phyloP scores from a whole-genome alignment of 2,888 invertebrate species.

The Rapana venosa region DNA sequence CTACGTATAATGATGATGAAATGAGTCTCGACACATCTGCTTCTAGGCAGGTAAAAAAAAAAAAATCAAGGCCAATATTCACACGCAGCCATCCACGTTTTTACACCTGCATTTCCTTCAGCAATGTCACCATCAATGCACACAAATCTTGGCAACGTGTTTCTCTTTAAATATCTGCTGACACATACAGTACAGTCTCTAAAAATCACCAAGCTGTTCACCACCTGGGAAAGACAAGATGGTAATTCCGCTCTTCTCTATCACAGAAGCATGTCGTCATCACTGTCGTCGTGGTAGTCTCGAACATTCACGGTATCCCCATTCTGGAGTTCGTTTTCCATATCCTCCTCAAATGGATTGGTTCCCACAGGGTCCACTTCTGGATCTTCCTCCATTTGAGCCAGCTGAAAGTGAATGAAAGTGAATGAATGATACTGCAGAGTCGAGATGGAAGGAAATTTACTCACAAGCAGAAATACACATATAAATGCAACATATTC shows the following conservation, averaged over 20 bases:
- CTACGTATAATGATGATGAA: too few species aligned
- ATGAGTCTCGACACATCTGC: too few species aligned
- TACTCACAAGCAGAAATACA: too few species aligned
- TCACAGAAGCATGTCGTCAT: conserved; percentile 60
- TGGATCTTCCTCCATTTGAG: conserved; percentile 49
- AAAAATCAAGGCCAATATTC: too few species aligned
- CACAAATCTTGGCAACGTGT: not conserved
- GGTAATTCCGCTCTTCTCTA: not conserved
- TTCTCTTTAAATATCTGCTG: not conserved
- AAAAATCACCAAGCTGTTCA: not conserved
- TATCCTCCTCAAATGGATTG: conserved; percentile 48
- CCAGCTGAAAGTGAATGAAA: conserved; percentile 37
- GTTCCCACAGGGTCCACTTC: conserved; percentile 50
- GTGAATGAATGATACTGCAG: not conserved
- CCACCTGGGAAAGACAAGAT: not conserved
- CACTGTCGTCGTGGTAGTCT: conserved; percentile 63
- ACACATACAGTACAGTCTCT: too few species aligned
- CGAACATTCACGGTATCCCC: conserved; percentile 35
- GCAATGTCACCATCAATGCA: not conserved
- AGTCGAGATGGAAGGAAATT: too few species aligned
- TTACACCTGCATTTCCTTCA: too few species aligned
- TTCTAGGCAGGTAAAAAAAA: too few species aligned
- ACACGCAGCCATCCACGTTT: too few species aligned
- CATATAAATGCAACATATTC: too few species aligned
- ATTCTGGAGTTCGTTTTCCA: conserved; percentile 52